phyloP scores from a whole-genome alignment of 2,888 invertebrate species.

The Monopis laevigella region DNA sequence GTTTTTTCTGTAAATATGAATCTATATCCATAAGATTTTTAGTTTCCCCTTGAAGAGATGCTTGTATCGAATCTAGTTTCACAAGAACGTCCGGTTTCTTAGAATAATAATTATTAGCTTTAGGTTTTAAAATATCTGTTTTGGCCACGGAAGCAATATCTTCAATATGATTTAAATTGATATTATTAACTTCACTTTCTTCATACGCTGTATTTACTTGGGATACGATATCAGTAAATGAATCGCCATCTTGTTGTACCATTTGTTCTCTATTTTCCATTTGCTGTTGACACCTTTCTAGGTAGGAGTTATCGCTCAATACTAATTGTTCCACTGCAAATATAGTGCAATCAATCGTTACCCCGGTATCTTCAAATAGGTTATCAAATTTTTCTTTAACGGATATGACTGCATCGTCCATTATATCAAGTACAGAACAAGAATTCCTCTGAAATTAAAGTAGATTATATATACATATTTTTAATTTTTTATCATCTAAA shows the following conservation, averaged over 20 bases:
- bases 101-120: conserved; percentile 21
- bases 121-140: conserved; percentile 22
- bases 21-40: conserved; percentile 32
- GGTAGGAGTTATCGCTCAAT: conserved; percentile 18
- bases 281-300: conserved; percentile 1
- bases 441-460: conserved; percentile 32
- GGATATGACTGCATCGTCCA: conserved; percentile 33
- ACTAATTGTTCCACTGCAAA: conserved; percentile 42
- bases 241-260: not conserved
- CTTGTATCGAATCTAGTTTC: conserved; percentile 25
- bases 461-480: conserved; percentile 14
- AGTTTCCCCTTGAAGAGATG: conserved; percentile 29
- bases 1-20: conserved; percentile 30
- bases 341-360: conserved; percentile 45
- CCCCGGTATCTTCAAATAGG: conserved; percentile 40
- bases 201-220: not conserved
- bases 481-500: no score
- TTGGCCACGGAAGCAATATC: conserved; percentile 11
- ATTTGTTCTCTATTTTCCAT: not conserved
- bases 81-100: conserved; percentile 22
- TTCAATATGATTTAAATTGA: conserved; percentile 13
- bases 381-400: conserved; percentile 39
- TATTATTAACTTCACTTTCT: conserved; percentile 3
- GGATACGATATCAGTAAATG: not conserved
- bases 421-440: conserved; percentile 36